Evolutionary conservation across 2,888 invertebrate species (phyloP).

Genomic region (Fragum whitleyi): DNA sequence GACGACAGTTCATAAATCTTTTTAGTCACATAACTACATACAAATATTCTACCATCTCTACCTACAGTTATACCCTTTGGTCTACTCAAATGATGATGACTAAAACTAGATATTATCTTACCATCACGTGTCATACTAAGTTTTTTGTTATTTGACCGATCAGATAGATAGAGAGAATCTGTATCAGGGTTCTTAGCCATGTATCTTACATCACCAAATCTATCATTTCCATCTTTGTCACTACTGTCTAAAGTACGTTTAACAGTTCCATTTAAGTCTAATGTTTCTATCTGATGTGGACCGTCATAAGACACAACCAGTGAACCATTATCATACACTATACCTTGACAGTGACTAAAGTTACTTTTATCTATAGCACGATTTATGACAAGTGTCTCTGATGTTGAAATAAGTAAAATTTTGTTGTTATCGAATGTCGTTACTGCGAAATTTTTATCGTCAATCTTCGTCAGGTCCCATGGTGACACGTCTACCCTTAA

Average conservation of each 20-base stretch:
- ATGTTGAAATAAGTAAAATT: background rate
- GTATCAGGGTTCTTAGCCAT: background rate
- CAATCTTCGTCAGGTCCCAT: conserved; percentile 18
- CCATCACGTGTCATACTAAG: background rate
- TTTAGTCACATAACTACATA: background rate
- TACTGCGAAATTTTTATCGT: background rate
- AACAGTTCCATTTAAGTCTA: conserved; percentile 13
- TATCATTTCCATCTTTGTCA: background rate
- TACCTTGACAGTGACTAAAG: conserved; percentile 15
- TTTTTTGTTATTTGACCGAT: background rate
- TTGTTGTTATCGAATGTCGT: background rate
- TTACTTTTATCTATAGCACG: background rate
- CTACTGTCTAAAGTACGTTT: background rate
- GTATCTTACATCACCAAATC: background rate
- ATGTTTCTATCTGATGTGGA: conserved; percentile 11
- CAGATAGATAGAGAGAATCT: conserved; percentile 6
- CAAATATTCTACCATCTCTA: conserved; percentile 9
- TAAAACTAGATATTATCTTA: background rate
- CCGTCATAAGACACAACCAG: conserved; percentile 8
- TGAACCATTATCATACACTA: conserved; percentile 4
- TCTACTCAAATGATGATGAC: background rate
- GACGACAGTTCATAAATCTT: background rate
- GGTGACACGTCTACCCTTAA: background rate
- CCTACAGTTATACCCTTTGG: conserved; percentile 10
- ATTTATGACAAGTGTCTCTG: background rate